Percentiles rank a stretch among this genome's conserved stretches.
Conservation (phyloP, 2,797 vertebrate genomes). For the Poecilia picta region DNA sequence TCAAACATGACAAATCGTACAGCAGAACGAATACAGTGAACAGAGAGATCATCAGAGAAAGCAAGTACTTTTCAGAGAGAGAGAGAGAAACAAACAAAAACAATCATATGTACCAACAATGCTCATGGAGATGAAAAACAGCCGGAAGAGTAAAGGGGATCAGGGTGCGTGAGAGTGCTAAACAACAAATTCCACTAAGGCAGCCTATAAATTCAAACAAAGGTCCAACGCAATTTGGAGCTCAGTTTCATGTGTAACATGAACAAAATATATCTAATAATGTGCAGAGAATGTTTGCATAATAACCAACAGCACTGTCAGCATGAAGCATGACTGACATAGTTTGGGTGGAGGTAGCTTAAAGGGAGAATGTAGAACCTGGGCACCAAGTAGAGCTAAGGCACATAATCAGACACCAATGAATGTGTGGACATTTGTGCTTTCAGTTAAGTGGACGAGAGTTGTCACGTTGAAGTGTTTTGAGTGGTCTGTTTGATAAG, state of each 20-base stretch:
- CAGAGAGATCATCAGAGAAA: slow-evolving; percentile 78
- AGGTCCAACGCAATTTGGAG: neutral
- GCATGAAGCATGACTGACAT: neutral
- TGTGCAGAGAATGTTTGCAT: neutral
- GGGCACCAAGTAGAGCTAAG: neutral
- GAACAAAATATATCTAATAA: neutral
- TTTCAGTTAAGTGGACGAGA: neutral
- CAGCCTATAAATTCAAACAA: neutral
- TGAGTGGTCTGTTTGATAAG: neutral
- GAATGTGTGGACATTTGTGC: neutral
- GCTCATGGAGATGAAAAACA: slow-evolving; percentile 70
- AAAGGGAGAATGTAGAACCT: neutral
- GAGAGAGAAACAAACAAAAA: slow-evolving; percentile 56
- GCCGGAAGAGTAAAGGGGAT: slow-evolving; percentile 67
- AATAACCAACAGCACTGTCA: neutral
- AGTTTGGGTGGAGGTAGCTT: neutral
- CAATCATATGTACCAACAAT: slow-evolving; percentile 74
- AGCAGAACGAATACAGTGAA: slow-evolving; percentile 77
- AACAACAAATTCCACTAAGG: neutral
- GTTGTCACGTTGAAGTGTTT: neutral
- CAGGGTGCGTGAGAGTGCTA: slow-evolving; percentile 38
- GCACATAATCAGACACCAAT: neutral
- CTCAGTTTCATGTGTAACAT: neutral
- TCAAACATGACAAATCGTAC: slow-evolving; percentile 81
- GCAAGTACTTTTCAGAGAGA: slow-evolving; percentile 71